Conservation (phyloP, 1,140 invertebrate species). For the Cydia strobilella region DNA sequence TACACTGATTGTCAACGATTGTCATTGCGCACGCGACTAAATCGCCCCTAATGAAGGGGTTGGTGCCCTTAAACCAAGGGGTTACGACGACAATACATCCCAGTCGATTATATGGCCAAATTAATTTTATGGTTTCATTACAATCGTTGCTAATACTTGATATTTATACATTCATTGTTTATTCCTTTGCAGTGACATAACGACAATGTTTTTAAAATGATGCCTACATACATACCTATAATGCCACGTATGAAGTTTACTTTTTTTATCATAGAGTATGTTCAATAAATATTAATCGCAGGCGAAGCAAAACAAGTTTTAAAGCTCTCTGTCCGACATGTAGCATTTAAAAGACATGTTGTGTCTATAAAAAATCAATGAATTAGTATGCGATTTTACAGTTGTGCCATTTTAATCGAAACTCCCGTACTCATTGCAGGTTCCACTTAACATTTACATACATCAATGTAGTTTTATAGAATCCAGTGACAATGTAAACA, state of each 20-base stretch:
- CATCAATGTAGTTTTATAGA: background rate
- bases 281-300: background rate
- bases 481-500: background rate
- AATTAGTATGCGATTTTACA: background rate
- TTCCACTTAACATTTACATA: background rate
- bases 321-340: background rate
- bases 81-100: constrained; percentile 46
- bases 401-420: background rate
- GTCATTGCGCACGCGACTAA: constrained; percentile 49
- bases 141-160: background rate
- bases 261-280: background rate
- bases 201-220: background rate
- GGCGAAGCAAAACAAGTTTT: background rate
- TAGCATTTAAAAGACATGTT: background rate
- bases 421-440: background rate
- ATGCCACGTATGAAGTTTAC: background rate
- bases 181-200: background rate
- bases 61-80: constrained; percentile 50
- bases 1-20: constrained; percentile 36
- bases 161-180: background rate
- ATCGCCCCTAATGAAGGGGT: constrained; percentile 54
- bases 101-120: constrained; percentile 59
- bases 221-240: background rate
- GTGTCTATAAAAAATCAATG: background rate
- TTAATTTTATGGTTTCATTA: constrained; percentile 36